Evolutionary conservation across 1,140 invertebrate genomes (phyloP).

Genomic region (Bombus waltoni): DNA sequence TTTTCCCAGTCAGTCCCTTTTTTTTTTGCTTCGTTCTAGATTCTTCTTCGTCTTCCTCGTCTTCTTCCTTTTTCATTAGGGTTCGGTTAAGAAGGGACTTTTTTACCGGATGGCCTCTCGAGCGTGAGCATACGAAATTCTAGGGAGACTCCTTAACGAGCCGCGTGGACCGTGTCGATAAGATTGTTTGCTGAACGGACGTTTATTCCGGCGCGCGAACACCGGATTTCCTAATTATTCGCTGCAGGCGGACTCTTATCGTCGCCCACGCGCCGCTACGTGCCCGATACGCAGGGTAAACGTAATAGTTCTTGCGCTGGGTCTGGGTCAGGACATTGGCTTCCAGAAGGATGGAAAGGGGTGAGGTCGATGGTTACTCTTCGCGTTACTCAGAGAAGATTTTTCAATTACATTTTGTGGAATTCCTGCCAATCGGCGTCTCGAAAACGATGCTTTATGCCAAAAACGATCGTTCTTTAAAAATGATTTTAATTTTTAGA

Average conservation of each 20-base stretch:
- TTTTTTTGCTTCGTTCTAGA: neutral
- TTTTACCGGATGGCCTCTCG: constrained; percentile 36
- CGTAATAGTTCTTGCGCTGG: constrained; percentile 23
- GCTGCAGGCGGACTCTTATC: constrained; percentile 24
- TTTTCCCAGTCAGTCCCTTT: constrained; percentile 36
- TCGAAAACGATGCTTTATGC: neutral
- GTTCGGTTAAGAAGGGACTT: too few species aligned
- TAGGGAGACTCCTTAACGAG: constrained; percentile 66
- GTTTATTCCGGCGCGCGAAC: constrained; percentile 32
- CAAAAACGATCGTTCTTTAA: neutral
- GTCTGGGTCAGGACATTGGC: neutral
- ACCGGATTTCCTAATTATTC: constrained; percentile 48
- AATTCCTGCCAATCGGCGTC: too few species aligned
- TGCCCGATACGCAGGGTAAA: constrained; percentile 28
- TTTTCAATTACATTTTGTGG: neutral
- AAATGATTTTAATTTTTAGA: neutral
- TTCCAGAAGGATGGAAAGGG: neutral
- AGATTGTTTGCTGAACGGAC: constrained; percentile 55
- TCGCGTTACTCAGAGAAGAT: neutral
- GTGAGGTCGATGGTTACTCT: neutral
- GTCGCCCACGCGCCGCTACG: constrained; percentile 27
- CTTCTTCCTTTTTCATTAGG: neutral
- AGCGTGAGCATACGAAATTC: constrained; percentile 62
- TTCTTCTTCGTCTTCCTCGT: neutral
- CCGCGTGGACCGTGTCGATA: constrained; percentile 64